phyloP scores from a whole-genome alignment of 2,113 vertebrate species.

The Prochilodus magdalenae region DNA sequence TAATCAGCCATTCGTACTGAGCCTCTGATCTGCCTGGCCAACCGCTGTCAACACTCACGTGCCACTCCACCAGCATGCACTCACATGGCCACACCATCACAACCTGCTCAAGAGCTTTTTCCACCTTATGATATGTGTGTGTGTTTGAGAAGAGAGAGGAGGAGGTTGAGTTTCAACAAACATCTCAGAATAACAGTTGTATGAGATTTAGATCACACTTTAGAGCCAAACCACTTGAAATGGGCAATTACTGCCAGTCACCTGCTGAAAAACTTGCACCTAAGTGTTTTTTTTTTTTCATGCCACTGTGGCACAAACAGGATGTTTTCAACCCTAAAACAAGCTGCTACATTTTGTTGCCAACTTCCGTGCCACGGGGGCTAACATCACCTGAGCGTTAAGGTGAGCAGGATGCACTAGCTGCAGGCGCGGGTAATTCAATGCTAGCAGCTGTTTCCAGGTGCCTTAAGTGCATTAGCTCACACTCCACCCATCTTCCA shows the following conservation, averaged over 20 bases:
- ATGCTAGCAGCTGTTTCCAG: neutral
- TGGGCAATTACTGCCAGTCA: neutral
- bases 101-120: constrained; percentile 76
- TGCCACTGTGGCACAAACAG: neutral
- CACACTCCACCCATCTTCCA: neutral
- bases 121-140: constrained; percentile 66
- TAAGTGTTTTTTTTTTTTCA: neutral
- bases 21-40: constrained; percentile 71
- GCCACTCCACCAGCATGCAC: constrained; percentile 63
- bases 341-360: neutral
- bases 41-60: constrained; percentile 74
- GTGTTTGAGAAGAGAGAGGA: neutral
- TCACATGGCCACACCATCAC: constrained; percentile 67
- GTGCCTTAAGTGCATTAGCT: neutral
- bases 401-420: neutral
- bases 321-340: constrained; percentile 22
- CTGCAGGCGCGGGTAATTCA: neutral
- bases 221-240: neutral
- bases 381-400: neutral
- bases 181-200: neutral
- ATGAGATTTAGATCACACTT: neutral
- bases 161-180: constrained; percentile 1
- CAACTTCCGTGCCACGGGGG: neutral
- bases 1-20: constrained; percentile 74
- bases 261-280: neutral